Conservation (phyloP, 2,888 invertebrate species). For the Polydesmus complanatus region DNA sequence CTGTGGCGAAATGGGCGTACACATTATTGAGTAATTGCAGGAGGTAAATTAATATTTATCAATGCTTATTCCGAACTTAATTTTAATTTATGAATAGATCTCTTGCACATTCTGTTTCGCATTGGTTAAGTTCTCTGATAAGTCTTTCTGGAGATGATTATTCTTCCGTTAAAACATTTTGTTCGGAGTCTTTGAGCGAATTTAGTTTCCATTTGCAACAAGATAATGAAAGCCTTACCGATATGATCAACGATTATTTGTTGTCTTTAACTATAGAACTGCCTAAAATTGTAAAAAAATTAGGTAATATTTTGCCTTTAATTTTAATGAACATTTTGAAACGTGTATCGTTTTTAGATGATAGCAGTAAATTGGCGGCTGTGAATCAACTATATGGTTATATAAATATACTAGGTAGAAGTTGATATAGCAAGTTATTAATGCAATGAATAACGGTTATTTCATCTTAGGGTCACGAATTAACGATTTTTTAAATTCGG, state of each 20-base stretch:
- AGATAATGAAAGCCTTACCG: constrained; percentile 2
- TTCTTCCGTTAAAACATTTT: not conserved
- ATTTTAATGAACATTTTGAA: not conserved
- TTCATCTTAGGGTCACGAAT: not conserved
- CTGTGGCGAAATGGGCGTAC: constrained; percentile 5
- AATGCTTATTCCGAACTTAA: not conserved
- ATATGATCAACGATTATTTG: constrained; percentile 6
- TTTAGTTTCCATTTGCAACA: not conserved
- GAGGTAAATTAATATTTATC: not conserved
- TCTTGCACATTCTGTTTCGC: not conserved
- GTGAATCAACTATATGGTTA: constrained; percentile 10
- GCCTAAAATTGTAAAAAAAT: constrained; percentile 4
- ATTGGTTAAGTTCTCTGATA: not conserved
- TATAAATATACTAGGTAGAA: constrained; percentile 8
- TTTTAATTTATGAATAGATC: constrained; percentile 1
- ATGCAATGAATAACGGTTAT: not conserved
- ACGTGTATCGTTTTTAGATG: not conserved
- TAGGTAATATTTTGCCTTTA: not conserved
- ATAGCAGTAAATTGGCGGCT: not conserved
- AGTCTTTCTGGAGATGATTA: constrained; percentile 10
- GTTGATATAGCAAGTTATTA: no score
- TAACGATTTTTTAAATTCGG: constrained; percentile 1
- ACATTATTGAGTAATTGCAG: not conserved
- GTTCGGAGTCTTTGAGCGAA: not conserved
- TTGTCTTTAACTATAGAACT: not conserved